Conservation (phyloP, 2,113 vertebrate genomes). For the Cairina moschata region DNA sequence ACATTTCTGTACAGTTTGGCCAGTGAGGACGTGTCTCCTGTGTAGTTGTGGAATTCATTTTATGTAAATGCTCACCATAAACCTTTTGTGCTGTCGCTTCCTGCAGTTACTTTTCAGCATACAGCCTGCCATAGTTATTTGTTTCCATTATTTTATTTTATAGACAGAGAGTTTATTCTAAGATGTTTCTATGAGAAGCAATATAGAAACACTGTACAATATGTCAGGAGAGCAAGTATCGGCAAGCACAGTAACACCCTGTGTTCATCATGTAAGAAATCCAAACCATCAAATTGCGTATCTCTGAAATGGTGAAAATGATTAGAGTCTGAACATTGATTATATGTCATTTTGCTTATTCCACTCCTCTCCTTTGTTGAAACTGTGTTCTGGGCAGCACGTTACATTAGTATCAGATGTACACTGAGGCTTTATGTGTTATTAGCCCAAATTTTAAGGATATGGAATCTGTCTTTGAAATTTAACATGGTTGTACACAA, state of each 20-base stretch:
- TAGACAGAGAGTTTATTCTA: neutral
- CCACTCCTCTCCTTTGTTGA: neutral
- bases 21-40: neutral
- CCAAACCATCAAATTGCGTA: neutral
- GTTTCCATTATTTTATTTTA: conserved; percentile 7
- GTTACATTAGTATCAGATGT: neutral
- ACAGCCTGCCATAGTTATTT: neutral
- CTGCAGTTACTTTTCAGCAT: neutral
- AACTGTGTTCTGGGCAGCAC: neutral
- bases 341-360: neutral
- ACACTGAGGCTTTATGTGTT: neutral
- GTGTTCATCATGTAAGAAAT: neutral
- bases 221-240: neutral
- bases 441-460: neutral
- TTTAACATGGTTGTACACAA: neutral
- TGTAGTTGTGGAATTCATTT: conserved; percentile 3
- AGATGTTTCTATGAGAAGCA: neutral
- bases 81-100: neutral
- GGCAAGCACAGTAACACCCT: neutral
- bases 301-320: neutral
- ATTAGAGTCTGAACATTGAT: neutral
- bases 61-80: neutral
- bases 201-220: neutral
- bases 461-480: conserved; percentile 21
- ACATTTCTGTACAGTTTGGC: neutral